These are phyloP conservation scores for Chrosomus eos DNA, from an alignment of 2,797 vertebrate genomes.

Conservation along the genomic window DNA sequence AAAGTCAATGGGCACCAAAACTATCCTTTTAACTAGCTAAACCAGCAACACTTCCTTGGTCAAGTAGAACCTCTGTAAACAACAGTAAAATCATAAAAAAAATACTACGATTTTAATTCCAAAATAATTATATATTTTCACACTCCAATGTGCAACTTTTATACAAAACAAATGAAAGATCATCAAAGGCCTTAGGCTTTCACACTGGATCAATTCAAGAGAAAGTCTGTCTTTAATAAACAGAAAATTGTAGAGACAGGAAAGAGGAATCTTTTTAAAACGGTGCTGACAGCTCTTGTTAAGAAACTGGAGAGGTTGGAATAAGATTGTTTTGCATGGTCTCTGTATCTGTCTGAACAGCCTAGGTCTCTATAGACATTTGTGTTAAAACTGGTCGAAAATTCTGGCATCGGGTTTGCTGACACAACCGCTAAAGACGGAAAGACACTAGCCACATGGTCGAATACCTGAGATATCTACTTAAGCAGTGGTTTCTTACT, in stretches of 20 bases:
- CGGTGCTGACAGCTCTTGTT: constrained; percentile 1
- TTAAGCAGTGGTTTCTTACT: background rate
- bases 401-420: background rate
- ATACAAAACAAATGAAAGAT: background rate
- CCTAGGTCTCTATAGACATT: background rate
- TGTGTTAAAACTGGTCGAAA: background rate
- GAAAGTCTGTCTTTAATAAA: constrained; percentile 26
- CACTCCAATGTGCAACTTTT: background rate
- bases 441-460: background rate
- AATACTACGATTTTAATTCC: background rate
- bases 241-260: background rate
- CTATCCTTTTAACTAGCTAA: background rate
- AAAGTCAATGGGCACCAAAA: background rate
- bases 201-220: background rate
- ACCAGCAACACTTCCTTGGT: background rate
- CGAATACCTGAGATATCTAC: background rate
- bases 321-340: background rate
- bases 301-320: background rate
- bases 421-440: background rate
- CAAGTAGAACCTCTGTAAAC: background rate
- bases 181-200: background rate
- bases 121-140: background rate
- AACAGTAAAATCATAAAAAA: background rate
- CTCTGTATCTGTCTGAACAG: background rate
- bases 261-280: background rate